Percentiles rank a stretch among this genome's conserved stretches.
These are phyloP conservation scores for Tridacna crocea DNA, from an alignment of 2,888 invertebrate genomes.

Conservation along the genomic window DNA sequence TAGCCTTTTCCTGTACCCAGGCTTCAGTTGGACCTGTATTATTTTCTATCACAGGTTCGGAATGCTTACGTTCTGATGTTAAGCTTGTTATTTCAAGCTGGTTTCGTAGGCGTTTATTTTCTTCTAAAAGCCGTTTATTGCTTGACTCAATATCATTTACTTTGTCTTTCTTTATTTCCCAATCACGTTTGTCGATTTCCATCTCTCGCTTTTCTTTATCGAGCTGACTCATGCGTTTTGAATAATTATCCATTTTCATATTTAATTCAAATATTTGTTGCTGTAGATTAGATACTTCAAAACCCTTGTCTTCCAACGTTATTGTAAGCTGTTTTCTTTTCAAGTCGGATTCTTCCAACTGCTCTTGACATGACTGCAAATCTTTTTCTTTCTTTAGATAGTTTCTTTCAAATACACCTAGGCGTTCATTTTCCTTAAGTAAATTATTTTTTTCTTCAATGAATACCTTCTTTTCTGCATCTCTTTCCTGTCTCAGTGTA, in stretches of 20 bases:
- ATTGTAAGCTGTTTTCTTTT: conserved; percentile 53
- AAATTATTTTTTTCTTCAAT: conserved; percentile 53
- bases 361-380: conserved; percentile 47
- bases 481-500: conserved; percentile 56
- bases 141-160: conserved; percentile 67
- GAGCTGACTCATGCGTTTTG: conserved; percentile 64
- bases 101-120: conserved; percentile 59
- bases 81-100: conserved; percentile 50
- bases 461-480: conserved; percentile 47
- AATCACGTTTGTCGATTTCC: conserved; percentile 57
- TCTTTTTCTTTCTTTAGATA: conserved; percentile 45
- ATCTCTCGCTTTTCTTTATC: conserved; percentile 69
- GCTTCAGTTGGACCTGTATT: conserved; percentile 36
- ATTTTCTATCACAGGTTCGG: conserved; percentile 30
- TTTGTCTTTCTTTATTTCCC: conserved; percentile 62
- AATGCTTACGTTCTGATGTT: conserved; percentile 9
- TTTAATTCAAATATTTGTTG: conserved; percentile 68
- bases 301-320: conserved; percentile 64
- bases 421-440: conserved; percentile 49
- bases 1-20: conserved; percentile 62
- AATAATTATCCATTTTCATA: conserved; percentile 65
- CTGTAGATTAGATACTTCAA: conserved; percentile 62
- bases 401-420: conserved; percentile 39
- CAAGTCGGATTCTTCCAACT: conserved; percentile 57
- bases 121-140: conserved; percentile 64